These are phyloP conservation scores for Tichodroma muraria DNA, from an alignment of 2,113 vertebrate species.

Conservation along the genomic window DNA sequence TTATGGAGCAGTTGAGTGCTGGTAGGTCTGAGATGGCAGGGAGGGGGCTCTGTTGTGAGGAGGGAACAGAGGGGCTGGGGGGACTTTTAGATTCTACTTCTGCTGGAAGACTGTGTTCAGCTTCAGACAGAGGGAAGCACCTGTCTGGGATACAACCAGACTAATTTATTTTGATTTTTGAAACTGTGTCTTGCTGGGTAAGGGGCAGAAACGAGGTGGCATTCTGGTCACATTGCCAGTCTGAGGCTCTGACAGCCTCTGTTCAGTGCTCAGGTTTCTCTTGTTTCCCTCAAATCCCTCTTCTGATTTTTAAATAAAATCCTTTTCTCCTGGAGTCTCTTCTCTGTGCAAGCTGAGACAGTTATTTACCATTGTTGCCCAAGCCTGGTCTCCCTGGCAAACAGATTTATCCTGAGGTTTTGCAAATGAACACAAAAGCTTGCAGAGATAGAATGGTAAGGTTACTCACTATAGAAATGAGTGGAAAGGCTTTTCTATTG, in stretches of 20 bases:
- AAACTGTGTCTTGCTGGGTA: neutral
- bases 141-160: fast-evolving
- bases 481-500: neutral
- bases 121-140: neutral
- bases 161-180: neutral
- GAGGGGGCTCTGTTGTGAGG: neutral
- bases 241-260: neutral
- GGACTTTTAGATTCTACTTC: neutral
- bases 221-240: neutral
- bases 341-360: neutral
- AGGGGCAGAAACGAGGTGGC: neutral
- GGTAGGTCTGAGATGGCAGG: neutral
- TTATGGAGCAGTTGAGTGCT: neutral
- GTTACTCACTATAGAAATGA: neutral
- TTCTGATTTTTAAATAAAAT: neutral
- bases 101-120: neutral
- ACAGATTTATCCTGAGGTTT: neutral
- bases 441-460: neutral
- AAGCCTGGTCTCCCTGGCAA: neutral
- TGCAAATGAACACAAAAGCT: neutral
- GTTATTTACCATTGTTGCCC: neutral
- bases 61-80: neutral
- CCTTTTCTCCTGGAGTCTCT: neutral
- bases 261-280: neutral
- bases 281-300: neutral